A percentile compares a stretch with the other conserved stretches of the same genome.
Evolutionary conservation across 2,797 vertebrate genomes (phyloP).

Genomic region (Dermochelys coriacea): DNA sequence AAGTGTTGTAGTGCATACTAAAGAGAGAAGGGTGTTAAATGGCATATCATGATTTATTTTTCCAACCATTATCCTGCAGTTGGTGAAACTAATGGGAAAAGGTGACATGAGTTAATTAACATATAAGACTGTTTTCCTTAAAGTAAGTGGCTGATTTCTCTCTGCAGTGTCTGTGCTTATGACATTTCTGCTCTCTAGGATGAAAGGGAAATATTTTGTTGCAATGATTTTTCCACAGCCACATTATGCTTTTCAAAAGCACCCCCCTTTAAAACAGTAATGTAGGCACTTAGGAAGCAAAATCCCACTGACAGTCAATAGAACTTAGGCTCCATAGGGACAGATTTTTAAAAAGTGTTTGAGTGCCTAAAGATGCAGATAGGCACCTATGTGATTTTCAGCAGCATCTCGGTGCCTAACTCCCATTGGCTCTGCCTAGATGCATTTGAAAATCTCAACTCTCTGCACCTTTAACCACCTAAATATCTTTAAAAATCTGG

Average conservation of each 20-base stretch:
- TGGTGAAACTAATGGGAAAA: background rate
- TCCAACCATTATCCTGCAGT: conserved; percentile 16
- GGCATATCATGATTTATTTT: conserved; percentile 4
- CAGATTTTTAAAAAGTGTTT: background rate
- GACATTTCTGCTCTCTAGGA: background rate
- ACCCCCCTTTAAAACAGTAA: background rate
- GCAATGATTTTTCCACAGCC: background rate
- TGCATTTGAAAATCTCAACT: background rate
- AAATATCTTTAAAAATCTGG: background rate
- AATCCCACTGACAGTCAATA: background rate
- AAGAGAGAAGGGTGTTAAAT: conserved; percentile 45
- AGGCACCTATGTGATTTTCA: background rate
- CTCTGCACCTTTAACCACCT: background rate
- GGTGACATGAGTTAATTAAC: background rate
- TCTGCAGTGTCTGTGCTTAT: background rate
- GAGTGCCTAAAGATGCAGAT: background rate
- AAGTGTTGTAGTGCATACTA: background rate
- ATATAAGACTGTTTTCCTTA: background rate
- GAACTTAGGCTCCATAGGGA: background rate
- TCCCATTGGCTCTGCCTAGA: background rate
- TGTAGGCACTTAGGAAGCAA: background rate
- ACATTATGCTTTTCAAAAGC: background rate
- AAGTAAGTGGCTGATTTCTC: background rate
- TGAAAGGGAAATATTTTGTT: background rate
- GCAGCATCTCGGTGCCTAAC: background rate